Evolutionary conservation across 2,888 invertebrate species (phyloP).

Genomic region (Leucania comma): DNA sequence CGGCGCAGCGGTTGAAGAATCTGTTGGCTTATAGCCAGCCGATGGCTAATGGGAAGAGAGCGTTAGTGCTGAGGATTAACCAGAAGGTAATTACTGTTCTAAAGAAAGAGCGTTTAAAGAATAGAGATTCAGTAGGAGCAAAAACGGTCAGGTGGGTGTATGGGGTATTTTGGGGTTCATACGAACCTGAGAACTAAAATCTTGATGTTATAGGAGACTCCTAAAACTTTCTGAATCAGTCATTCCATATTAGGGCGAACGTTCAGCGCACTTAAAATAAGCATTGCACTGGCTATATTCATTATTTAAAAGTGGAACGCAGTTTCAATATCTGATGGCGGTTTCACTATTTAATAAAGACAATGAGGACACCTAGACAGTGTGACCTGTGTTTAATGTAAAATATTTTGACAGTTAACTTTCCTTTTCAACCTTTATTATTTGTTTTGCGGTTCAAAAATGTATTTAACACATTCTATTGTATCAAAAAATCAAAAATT

Average conservation of each 20-base stretch:
- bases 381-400: not conserved
- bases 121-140: not conserved
- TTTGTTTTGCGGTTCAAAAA: not conserved
- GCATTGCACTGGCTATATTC: not conserved
- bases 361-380: not conserved
- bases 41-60: conserved; percentile 96
- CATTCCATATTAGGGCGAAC: not conserved
- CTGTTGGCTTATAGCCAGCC: conserved; percentile 98
- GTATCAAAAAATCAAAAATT: conserved; percentile 1
- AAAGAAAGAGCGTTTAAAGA: not conserved
- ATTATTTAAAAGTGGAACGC: not conserved
- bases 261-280: not conserved
- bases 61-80: conserved; percentile 96
- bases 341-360: no score
- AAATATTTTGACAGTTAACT: not conserved
- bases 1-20: conserved; percentile 95
- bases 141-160: not conserved
- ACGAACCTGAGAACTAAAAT: no score
- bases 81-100: conserved; percentile 92
- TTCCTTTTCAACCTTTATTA: conserved; percentile 3
- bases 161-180: not conserved
- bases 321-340: not conserved
- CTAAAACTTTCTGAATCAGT: not conserved
- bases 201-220: not conserved
- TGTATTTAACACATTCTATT: conserved; percentile 5